Percentiles rank a stretch among this genome's conserved stretches.
Conservation (phyloP, 2,797 vertebrate genomes). For the Ceryle rudis region DNA sequence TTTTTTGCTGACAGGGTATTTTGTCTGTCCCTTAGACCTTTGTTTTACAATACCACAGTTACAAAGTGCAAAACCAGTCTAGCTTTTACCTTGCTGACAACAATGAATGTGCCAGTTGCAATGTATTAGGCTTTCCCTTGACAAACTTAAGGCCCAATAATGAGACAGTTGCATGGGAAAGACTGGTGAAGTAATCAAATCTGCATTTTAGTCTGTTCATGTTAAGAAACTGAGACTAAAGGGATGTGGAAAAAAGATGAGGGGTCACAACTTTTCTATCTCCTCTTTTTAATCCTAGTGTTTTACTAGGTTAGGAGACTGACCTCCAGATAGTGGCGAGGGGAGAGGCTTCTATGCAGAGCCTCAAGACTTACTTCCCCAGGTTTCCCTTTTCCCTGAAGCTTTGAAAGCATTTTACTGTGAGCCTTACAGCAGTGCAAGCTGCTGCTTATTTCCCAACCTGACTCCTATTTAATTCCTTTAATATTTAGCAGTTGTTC, state of each 20-base stretch:
- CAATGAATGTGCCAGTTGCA: conserved; percentile 51
- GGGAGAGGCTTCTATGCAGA: background rate
- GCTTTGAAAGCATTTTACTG: background rate
- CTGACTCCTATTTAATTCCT: background rate
- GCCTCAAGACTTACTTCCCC: background rate
- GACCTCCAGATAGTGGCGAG: background rate
- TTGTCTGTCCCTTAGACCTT: conserved; percentile 1
- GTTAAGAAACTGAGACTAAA: conserved; percentile 6
- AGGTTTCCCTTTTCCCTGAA: background rate
- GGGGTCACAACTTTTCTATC: background rate
- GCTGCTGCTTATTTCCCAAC: background rate
- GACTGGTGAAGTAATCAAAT: conserved; percentile 48
- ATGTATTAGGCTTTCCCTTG: conserved; percentile 30
- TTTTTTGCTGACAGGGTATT: conserved; percentile 57
- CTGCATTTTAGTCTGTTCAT: conserved; percentile 1
- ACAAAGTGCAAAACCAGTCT: background rate
- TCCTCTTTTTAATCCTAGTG: background rate
- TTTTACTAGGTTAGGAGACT: background rate
- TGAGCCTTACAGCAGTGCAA: background rate
- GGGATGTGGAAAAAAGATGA: background rate
- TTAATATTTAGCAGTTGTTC: background rate
- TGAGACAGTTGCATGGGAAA: conserved; percentile 41
- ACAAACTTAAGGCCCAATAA: conserved; percentile 61
- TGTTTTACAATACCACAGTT: background rate
- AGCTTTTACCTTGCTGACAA: conserved; percentile 52